phyloP scores from a whole-genome alignment of 1,140 invertebrate genomes.

The Maconellicoccus hirsutus region DNA sequence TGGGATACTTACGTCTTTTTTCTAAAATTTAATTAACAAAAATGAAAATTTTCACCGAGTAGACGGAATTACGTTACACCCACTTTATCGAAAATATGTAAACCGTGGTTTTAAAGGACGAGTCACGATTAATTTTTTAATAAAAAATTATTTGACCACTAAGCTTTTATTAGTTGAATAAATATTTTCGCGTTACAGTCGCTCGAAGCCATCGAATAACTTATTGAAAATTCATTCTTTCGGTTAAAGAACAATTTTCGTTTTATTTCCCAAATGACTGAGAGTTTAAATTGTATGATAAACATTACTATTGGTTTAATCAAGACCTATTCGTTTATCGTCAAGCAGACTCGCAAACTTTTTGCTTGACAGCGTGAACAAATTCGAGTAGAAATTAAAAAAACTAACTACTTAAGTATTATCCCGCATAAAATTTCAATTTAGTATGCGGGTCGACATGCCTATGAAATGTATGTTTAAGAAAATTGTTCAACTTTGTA shows the following conservation, averaged over 20 bases:
- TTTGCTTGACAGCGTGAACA: neutral
- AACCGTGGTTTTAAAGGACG: neutral
- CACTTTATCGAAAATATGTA: no score
- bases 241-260: neutral
- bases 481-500: neutral
- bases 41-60: no score
- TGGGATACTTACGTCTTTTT: no score
- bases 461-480: neutral
- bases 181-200: neutral
- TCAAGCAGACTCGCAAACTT: neutral
- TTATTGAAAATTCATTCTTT: neutral
- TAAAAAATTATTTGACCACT: neutral
- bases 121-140: no score
- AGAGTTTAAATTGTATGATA: neutral
- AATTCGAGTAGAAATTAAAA: neutral
- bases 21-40: no score
- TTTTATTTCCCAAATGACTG: neutral
- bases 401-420: neutral
- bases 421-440: constrained; percentile 9
- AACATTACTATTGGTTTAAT: neutral
- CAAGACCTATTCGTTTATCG: neutral
- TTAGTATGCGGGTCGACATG: neutral
- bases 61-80: no score
- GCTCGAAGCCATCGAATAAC: neutral
- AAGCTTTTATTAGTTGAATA: neutral